phyloP scores from a whole-genome alignment of 2,888 invertebrate genomes.

The Netelia melanura region DNA sequence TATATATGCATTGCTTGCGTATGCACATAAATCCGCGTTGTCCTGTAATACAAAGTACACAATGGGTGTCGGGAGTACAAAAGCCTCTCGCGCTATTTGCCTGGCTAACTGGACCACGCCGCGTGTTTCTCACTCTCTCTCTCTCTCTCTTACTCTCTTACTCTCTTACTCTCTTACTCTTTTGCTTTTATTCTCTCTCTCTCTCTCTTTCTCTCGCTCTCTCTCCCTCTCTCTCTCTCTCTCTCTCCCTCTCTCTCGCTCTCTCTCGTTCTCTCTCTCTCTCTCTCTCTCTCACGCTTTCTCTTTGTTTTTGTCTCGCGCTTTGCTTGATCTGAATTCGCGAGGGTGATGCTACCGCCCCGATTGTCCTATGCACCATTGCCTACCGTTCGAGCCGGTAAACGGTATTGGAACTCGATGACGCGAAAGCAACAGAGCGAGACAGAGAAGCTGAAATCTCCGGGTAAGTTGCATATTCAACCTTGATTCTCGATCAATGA shows the following conservation, averaged over 20 bases:
- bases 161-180: background rate
- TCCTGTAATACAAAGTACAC: slow-evolving; percentile 70
- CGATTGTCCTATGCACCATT: slow-evolving; percentile 41
- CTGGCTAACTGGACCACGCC: slow-evolving; percentile 68
- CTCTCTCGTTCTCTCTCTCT: background rate
- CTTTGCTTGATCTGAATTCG: background rate
- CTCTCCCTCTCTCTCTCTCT: too few relatives aligned
- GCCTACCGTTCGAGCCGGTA: slow-evolving; percentile 44
- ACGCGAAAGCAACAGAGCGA: background rate
- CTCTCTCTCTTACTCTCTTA: background rate
- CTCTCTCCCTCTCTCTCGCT: slow-evolving; percentile 2
- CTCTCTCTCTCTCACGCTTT: background rate
- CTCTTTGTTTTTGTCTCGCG: too few relatives aligned
- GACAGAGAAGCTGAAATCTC: slow-evolving; percentile 45
- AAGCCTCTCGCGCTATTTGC: slow-evolving; percentile 69
- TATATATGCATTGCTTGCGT: slow-evolving; percentile 54
- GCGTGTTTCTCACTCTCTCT: slow-evolving; percentile 28
- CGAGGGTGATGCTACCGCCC: slow-evolving; percentile 9
- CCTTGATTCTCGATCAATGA: slow-evolving; percentile 59
- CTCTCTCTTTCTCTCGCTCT: too few relatives aligned
- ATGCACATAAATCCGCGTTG: slow-evolving; percentile 69
- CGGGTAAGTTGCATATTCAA: slow-evolving; percentile 47
- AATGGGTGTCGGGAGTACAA: slow-evolving; percentile 69
- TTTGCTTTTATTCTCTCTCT: background rate
- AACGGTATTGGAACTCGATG: slow-evolving; percentile 65